Evolutionary conservation across 1,140 invertebrate genomes (phyloP).

Genomic region (Drosophila malerkotliana): DNA sequence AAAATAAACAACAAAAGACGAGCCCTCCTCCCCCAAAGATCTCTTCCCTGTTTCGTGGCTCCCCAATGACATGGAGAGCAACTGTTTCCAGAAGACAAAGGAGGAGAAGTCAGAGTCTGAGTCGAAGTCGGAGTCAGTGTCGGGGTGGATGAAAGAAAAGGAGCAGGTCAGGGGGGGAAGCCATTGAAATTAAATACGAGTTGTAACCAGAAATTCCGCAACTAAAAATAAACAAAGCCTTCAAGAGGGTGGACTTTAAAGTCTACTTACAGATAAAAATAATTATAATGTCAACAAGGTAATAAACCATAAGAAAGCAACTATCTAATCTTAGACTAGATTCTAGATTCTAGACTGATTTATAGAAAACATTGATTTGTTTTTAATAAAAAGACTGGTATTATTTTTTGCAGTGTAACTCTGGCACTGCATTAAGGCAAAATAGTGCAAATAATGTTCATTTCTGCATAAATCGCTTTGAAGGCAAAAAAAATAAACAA

Average conservation of each 20-base stretch:
- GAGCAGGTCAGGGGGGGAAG: constrained; percentile 22
- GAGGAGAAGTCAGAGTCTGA: constrained; percentile 6
- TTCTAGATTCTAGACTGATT: neutral
- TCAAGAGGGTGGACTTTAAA: constrained; percentile 22
- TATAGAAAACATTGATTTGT: neutral
- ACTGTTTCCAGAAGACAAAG: constrained; percentile 64
- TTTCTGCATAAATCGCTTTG: constrained; percentile 61
- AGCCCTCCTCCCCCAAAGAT: constrained; percentile 4
- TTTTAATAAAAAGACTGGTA: neutral
- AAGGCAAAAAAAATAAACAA: constrained; percentile 47
- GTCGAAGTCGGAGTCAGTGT: no score
- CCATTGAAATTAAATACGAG: constrained; percentile 71
- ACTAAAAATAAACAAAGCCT: constrained; percentile 75
- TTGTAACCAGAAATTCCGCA: constrained; percentile 71
- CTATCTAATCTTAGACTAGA: neutral
- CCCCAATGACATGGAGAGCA: constrained; percentile 49
- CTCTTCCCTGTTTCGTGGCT: neutral
- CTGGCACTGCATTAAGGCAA: constrained; percentile 43
- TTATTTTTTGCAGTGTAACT: constrained; percentile 16
- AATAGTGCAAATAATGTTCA: constrained; percentile 51
- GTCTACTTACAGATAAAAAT: constrained; percentile 1
- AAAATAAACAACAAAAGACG: constrained; percentile 37
- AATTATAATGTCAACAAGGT: neutral
- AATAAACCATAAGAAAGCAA: neutral
- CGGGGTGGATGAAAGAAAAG: no score